phyloP scores from a whole-genome alignment of 2,113 vertebrate genomes.

The Casuarius casuarius region DNA sequence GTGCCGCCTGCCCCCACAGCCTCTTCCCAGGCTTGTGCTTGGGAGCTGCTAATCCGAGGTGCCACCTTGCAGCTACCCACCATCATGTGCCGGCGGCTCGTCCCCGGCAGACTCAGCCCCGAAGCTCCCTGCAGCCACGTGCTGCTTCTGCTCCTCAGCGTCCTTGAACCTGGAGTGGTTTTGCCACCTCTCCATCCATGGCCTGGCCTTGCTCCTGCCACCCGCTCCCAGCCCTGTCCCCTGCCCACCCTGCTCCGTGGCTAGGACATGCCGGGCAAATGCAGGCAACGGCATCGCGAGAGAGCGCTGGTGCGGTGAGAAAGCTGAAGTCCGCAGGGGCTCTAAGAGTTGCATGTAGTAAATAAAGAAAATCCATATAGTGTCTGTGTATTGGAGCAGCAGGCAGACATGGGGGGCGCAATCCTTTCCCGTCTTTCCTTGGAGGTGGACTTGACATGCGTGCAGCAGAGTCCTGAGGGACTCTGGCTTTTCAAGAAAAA shows the following conservation, averaged over 20 bases:
- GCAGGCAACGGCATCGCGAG: background rate
- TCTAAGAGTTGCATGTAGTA: background rate
- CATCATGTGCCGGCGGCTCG: background rate
- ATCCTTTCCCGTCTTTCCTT: background rate
- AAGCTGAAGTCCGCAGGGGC: background rate
- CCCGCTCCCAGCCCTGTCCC: accelerated
- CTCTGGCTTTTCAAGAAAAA: background rate
- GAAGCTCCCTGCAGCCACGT: background rate
- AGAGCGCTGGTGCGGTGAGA: background rate
- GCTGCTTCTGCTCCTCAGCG: background rate
- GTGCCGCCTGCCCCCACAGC: background rate
- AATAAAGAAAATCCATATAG: background rate
- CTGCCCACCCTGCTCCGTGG: accelerated
- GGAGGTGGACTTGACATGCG: background rate
- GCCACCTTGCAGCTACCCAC: background rate
- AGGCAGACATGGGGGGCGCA: background rate
- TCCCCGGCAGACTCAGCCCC: background rate
- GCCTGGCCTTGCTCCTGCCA: background rate
- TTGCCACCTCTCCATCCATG: background rate
- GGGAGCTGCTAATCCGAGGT: background rate
- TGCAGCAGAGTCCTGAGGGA: background rate
- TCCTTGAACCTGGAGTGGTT: background rate
- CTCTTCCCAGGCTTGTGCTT: background rate
- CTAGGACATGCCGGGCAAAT: background rate
- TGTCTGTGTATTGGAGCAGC: background rate